Evolutionary conservation across 23 tunicate genomes (phyloP), one percentile per base, ranked within the genome.

Genomic region (Pegea sp.): DNA sequence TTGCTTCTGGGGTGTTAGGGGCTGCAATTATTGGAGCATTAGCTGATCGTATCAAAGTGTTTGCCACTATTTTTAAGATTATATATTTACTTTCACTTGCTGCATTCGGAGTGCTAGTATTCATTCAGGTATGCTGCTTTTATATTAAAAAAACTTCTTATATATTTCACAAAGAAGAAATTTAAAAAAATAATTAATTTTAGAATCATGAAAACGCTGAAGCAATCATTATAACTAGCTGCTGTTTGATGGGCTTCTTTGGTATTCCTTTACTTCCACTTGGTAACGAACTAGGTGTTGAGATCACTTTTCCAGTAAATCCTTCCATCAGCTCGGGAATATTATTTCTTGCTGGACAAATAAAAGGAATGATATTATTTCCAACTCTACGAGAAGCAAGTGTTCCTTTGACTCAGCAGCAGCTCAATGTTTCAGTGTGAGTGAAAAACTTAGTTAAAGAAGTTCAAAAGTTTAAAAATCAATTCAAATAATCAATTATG

Each of bases 241-340:
- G 59, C 25, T 72, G 62, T 33, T 33, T 74, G 22, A 55, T 66
- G 30, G 86, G 86, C 27, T 74, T 74, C 22, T 74, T 65, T 42
- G 86, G 72, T 32, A 25, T 74, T 32, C 86, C 72, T 7, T 56
- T 76, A 4, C 55, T 67, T 62, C 88, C 75, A 0, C 68, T 76
- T 1, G 76, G 69, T 4, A 68, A 69, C 50, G 75, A 76, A 44
- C 32, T 76, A 53, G 43, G 44, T 16, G 88, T 69, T n/a, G 88
- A 76, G 33, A 76, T 64, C 24, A 62, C 88, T 31, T 69, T 61
- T 57, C 88, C 75, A 19, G 69, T 43, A 16, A 76, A 68, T 63
- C 52, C 50, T 5, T 64, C 75, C n/a, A 69, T 76, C 55, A 74
- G 67, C 43, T 42, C 86, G 13, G 86, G 86, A n/a, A 20, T 74